Evolutionary conservation across 2,797 vertebrate species (phyloP).

Genomic region (Ibycter americanus): DNA sequence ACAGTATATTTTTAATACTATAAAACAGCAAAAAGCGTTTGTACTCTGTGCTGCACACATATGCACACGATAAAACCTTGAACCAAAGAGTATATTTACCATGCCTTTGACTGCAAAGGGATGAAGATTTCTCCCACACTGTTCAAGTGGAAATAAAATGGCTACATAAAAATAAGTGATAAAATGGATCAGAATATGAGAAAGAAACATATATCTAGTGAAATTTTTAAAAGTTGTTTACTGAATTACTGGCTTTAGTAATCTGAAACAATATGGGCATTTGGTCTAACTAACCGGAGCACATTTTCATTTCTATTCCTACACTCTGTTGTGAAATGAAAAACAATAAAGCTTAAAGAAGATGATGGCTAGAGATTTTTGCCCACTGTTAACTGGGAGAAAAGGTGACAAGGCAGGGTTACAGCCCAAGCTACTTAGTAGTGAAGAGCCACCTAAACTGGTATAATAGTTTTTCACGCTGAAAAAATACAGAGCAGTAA

Average conservation of each 20-base stretch:
- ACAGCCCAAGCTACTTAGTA: background rate
- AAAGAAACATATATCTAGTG: background rate
- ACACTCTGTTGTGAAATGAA: background rate
- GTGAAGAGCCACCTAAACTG: background rate
- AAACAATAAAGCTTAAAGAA: background rate
- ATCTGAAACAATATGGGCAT: background rate
- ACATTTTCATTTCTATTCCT: background rate
- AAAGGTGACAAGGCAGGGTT: background rate
- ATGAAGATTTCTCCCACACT: background rate
- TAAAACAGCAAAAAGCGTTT: background rate
- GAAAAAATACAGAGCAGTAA: conserved; percentile 9
- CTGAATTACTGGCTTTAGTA: background rate
- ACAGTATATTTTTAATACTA: background rate
- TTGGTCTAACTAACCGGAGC: background rate
- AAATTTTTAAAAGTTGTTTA: background rate
- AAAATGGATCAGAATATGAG: background rate
- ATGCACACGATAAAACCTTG: background rate
- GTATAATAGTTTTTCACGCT: background rate
- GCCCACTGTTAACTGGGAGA: background rate
- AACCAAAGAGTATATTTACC: background rate
- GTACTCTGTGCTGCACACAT: rapidly evolving
- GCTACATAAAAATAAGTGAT: background rate
- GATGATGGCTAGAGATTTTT: background rate
- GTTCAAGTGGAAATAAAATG: background rate
- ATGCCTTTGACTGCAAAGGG: background rate